Base-by-base conservation (phyloP, 2,113 vertebrate genomes). In the Megaceryle torquata region DNA sequence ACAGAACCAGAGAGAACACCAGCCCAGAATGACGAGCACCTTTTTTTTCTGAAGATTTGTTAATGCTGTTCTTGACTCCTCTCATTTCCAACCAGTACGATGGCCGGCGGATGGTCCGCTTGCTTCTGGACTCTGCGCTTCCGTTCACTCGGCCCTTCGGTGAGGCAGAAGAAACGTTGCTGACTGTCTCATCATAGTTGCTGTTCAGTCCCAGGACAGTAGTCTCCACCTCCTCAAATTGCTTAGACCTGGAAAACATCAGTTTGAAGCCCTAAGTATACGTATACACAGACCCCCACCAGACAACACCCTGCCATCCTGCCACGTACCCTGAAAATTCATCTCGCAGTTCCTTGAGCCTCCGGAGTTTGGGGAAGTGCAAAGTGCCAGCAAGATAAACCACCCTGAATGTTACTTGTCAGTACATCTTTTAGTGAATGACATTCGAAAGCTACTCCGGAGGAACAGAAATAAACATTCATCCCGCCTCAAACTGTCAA, bases 51-150 rank as follows among this genome's bases (percentile, higher is more conserved):
- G 93, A 26, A 53, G 93, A 8, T 39, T 68, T 93, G 57, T 16
- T 80, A 12, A 29, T 11, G 7, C 28, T 67, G 56, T 94, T 71
- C 67, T 97, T 93, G 82, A 96, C 96, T 65, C 97, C 98, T 88
- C 98, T 99, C 71, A 97, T 97, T 77, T 97, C 97, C 95, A 98
- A 53, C 92, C 98, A 98, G 79, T 98, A 98, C 12, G 97, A 96
- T 15, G 98, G 97, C 67, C 98, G 97, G 43, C 96, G 92, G 50
- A 98, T 95, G 59, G 98, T 91, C 5, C 91, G 74, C 68, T 97
- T 97, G 92, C 98, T 91, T 26, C 97, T 85, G 83, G 85, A 68
- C 39, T 94, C 96, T 18, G 97, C 68, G 0, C 88, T 96, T 7
- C 97, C 97, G 2, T 98, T 99, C 85, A 96, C 95, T 46, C 85